phyloP scores from a whole-genome alignment of 2,888 invertebrate species.

The Andrena chrysosceles region DNA sequence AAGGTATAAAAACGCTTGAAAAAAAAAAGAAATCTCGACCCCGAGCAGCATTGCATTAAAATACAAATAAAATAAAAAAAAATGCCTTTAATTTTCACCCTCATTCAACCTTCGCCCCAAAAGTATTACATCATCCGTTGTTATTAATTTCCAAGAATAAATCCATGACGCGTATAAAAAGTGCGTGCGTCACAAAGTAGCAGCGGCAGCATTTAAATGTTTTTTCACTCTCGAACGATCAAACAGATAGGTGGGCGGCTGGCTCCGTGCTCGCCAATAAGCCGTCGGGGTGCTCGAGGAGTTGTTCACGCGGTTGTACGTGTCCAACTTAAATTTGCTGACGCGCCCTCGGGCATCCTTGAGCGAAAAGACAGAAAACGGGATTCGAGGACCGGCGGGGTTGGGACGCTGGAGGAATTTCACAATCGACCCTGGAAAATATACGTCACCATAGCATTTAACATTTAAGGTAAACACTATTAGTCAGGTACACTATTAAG shows the following conservation, averaged over 20 bases:
- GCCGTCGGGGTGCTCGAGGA: slow-evolving; percentile 70
- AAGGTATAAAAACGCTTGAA: slow-evolving; percentile 14
- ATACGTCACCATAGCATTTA: too few relatives aligned
- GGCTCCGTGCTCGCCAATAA: slow-evolving; percentile 83
- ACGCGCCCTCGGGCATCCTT: slow-evolving; percentile 63
- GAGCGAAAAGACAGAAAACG: slow-evolving; percentile 35
- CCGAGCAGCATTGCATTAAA: too few relatives aligned
- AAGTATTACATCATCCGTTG: too few relatives aligned
- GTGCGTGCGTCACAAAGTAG: slow-evolving; percentile 33
- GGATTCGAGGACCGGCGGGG: slow-evolving; percentile 19
- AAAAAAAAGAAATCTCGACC: too few relatives aligned
- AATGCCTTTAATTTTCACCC: too few relatives aligned
- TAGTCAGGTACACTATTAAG: too few relatives aligned
- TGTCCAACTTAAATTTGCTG: slow-evolving; percentile 74
- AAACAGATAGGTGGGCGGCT: slow-evolving; percentile 79
- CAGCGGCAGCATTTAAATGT: slow-evolving; percentile 78
- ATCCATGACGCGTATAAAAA: background rate
- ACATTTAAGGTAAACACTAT: too few relatives aligned
- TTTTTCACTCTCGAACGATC: slow-evolving; percentile 80
- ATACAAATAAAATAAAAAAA: too few relatives aligned
- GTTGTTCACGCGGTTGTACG: slow-evolving; percentile 63
- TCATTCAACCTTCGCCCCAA: too few relatives aligned
- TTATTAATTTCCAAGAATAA: too few relatives aligned
- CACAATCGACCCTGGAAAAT: slow-evolving; percentile 3
- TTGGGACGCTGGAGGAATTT: slow-evolving; percentile 6